Evolutionary conservation across 1,140 invertebrate species (phyloP).

Genomic region (Penaeus indicus): DNA sequence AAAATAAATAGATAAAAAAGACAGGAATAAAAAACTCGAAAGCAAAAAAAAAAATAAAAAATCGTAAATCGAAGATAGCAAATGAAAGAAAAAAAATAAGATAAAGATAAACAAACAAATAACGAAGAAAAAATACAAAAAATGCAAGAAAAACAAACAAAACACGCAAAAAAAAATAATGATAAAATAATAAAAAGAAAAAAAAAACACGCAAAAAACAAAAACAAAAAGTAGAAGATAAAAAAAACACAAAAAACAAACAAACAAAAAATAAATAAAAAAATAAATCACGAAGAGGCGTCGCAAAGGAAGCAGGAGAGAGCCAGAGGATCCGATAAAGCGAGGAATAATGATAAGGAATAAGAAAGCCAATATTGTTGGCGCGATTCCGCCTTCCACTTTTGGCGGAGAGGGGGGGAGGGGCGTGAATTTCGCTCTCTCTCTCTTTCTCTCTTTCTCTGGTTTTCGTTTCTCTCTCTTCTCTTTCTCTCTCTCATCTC

Average conservation of each 20-base stretch:
- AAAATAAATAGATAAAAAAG: not conserved
- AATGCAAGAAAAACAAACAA: not conserved
- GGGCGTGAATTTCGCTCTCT: not conserved
- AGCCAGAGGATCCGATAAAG: not conserved
- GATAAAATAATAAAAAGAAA: not conserved
- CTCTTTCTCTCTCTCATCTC: not conserved
- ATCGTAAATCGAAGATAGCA: not conserved
- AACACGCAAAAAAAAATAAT: not conserved
- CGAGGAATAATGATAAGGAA: too few species aligned
- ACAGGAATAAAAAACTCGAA: not conserved
- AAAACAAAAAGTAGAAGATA: not conserved
- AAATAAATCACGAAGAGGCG: not conserved
- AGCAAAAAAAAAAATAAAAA: not conserved
- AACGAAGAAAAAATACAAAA: not conserved
- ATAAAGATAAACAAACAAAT: too few species aligned
- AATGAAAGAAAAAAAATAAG: not conserved
- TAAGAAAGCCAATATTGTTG: too few species aligned
- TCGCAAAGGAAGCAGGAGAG: not conserved
- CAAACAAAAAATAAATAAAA: not conserved
- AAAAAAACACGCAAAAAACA: too few species aligned
- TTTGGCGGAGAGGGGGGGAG: not conserved
- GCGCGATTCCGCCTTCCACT: too few species aligned
- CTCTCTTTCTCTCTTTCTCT: constrained; percentile 1
- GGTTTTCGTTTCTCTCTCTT: too few species aligned
- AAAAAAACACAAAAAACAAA: not conserved